A percentile compares a stretch with the other conserved stretches of the same genome.
phyloP scores from a whole-genome alignment of 2,888 invertebrate species.

The Panzeria rudis region DNA sequence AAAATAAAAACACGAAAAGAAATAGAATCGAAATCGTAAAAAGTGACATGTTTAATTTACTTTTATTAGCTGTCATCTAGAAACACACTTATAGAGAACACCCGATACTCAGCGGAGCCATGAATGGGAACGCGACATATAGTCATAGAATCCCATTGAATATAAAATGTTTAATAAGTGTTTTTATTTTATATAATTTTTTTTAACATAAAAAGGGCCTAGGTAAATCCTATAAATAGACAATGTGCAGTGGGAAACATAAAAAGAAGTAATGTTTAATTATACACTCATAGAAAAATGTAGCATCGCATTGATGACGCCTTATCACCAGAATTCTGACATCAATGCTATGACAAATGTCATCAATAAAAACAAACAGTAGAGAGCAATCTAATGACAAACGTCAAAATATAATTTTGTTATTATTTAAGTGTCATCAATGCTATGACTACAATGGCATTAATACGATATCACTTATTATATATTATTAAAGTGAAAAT shows the following conservation, averaged over 20 bases:
- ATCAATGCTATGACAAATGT: too few relatives aligned
- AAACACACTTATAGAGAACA: constrained; percentile 17
- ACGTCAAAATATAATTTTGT: too few relatives aligned
- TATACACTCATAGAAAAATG: too few relatives aligned
- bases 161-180: constrained; percentile 27
- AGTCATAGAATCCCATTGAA: constrained; percentile 11
- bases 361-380: too few relatives aligned
- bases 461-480: too few relatives aligned
- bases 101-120: constrained; percentile 22
- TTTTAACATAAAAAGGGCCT: background rate
- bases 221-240: background rate
- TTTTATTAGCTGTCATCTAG: constrained; percentile 69
- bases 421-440: too few relatives aligned
- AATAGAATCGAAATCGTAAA: constrained; percentile 62
- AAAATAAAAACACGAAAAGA: constrained; percentile 6
- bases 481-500: too few relatives aligned
- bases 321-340: too few relatives aligned
- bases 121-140: background rate
- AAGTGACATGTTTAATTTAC: constrained; percentile 67
- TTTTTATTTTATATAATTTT: constrained; percentile 4
- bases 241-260: background rate
- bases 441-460: too few relatives aligned
- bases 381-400: too few relatives aligned
- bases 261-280: background rate
- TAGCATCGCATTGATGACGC: too few relatives aligned